Evolutionary conservation across 2,113 vertebrate genomes (phyloP).

Genomic region (Oryctolagus cuniculus): DNA sequence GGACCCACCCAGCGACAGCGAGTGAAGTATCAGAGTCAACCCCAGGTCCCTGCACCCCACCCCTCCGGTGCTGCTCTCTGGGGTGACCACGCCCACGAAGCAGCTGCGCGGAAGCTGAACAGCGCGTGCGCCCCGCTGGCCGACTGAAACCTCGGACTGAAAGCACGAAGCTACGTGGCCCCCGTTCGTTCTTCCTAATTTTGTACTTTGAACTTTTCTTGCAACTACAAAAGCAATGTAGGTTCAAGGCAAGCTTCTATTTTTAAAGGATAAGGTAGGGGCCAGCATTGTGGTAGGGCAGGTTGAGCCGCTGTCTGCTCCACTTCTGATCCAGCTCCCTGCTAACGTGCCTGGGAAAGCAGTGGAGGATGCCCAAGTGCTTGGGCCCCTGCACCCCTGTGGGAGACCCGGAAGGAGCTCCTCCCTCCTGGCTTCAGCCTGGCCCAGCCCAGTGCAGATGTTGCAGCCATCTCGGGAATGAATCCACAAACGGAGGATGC

Average conservation of each 20-base stretch:
- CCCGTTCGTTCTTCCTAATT: not conserved
- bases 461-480: no score
- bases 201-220: not conserved
- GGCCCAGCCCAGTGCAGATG: no score
- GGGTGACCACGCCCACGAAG: not conserved
- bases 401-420: no score
- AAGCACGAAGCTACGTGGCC: not conserved
- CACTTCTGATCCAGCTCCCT: no score
- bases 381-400: no score
- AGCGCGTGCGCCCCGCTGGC: not conserved
- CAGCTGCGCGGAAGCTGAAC: not conserved
- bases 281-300: no score
- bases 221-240: not conserved
- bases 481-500: no score
- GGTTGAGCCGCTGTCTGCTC: no score
- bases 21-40: not conserved
- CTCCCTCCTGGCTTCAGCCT: no score
- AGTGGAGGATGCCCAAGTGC: no score
- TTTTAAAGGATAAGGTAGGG: not conserved
- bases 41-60: not conserved
- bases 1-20: not conserved
- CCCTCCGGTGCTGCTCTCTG: accelerated
- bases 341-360: no score
- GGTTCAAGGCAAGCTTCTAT: not conserved
- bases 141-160: not conserved